These are phyloP conservation scores for Lerista edwardsae DNA, from an alignment of 2,797 vertebrate genomes.

Conservation along the genomic window DNA sequence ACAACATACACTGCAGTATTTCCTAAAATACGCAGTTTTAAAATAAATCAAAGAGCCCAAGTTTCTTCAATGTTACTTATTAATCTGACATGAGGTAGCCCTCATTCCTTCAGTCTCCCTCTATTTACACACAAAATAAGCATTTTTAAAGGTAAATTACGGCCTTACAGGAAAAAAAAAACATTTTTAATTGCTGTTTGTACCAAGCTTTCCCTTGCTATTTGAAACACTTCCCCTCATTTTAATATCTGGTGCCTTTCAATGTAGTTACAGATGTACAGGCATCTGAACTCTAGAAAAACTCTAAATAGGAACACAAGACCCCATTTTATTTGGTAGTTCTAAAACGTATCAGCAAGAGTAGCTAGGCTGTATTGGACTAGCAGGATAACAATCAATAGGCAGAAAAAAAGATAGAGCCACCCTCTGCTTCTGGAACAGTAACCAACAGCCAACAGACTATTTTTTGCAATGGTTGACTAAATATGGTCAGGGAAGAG, in stretches of 20 bases:
- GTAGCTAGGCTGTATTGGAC: constrained; percentile 82
- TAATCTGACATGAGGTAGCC: not conserved
- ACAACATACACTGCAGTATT: not conserved
- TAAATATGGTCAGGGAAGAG: constrained; percentile 99
- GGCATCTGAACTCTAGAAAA: constrained; percentile 84
- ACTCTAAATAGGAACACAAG: constrained; percentile 87
- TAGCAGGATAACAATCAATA: constrained; percentile 92
- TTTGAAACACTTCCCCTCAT: constrained; percentile 38
- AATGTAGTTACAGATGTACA: constrained; percentile 84
- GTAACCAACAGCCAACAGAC: constrained; percentile 90
- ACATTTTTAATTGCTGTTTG: constrained; percentile 57
- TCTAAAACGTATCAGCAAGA: constrained; percentile 89
- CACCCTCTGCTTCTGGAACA: constrained; percentile 84
- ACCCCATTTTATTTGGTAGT: constrained; percentile 95
- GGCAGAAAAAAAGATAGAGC: constrained; percentile 86
- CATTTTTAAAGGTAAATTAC: not conserved
- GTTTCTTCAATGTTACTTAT: not conserved
- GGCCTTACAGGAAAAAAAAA: not conserved
- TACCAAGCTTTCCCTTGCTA: constrained; percentile 59
- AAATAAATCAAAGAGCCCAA: not conserved
- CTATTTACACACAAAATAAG: not conserved
- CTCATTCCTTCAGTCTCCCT: not conserved
- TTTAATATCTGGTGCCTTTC: constrained; percentile 79
- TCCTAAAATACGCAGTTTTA: not conserved
- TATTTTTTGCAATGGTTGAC: constrained; percentile 99